Evolutionary conservation across 2,888 invertebrate species (phyloP).

Genomic region (Phytoseiulus persimilis): DNA sequence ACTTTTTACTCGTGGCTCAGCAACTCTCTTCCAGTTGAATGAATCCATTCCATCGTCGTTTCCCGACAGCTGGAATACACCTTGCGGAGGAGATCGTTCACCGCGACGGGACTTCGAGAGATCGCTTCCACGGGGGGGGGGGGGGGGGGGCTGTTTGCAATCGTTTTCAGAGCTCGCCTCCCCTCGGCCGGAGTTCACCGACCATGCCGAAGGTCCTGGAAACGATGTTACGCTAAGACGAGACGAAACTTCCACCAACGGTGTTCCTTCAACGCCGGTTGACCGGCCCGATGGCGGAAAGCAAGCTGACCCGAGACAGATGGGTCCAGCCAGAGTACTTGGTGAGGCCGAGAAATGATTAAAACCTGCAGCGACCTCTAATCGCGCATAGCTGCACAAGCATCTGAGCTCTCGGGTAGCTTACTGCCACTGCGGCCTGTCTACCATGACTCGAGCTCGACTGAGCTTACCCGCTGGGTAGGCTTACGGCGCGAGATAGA

Average conservation of each 20-base stretch:
- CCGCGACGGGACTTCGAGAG: background rate
- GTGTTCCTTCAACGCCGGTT: background rate
- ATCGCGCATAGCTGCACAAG: background rate
- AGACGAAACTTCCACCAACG: background rate
- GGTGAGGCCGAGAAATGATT: background rate
- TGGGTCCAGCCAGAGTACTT: background rate
- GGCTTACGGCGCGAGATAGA: background rate
- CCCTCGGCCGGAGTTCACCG: background rate
- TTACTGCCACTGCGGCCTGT: background rate
- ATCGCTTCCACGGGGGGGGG: background rate
- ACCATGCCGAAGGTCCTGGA: background rate
- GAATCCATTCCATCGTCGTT: too few species aligned
- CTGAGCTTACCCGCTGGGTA: background rate
- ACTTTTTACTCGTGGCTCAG: too few species aligned
- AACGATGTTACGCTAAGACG: background rate
- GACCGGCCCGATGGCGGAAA: background rate
- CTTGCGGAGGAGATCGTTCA: too few species aligned
- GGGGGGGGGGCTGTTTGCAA: background rate
- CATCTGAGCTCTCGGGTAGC: background rate
- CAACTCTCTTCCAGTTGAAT: too few species aligned
- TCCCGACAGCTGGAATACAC: too few species aligned
- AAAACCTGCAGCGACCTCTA: background rate
- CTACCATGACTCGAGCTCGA: background rate
- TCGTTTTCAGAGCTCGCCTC: too few species aligned
- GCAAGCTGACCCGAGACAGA: background rate